Conservation (phyloP, 1,140 invertebrate genomes). For the Hycleus phaleratus region DNA sequence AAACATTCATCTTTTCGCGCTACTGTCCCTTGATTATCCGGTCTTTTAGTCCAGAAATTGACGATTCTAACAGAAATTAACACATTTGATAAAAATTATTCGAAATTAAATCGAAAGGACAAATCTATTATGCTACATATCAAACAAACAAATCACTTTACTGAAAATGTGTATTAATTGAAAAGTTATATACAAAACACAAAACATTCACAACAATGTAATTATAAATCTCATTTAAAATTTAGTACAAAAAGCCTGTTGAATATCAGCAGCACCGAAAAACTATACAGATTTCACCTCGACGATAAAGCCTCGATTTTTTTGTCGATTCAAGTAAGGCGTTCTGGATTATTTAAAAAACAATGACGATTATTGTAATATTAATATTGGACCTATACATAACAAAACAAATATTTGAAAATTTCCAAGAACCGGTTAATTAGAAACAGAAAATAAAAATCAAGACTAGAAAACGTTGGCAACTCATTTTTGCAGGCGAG, state of each 20-base stretch:
- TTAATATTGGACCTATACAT: too few relatives aligned
- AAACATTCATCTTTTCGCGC: too few relatives aligned
- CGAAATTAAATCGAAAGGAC: too few relatives aligned
- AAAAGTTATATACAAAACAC: conserved; percentile 26
- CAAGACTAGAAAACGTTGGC: conserved; percentile 15
- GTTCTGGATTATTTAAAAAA: background rate
- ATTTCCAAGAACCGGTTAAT: too few relatives aligned
- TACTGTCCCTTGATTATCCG: too few relatives aligned
- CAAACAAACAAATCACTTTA: background rate
- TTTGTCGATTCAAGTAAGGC: conserved; percentile 1
- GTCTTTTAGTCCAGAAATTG: too few relatives aligned
- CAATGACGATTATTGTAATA: too few relatives aligned
- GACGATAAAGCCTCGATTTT: background rate
- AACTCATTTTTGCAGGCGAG: conserved; percentile 1
- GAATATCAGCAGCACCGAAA: conserved; percentile 6
- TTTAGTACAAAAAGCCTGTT: conserved; percentile 16
- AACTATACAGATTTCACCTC: conserved; percentile 8
- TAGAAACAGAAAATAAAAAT: conserved; percentile 12
- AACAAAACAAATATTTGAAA: too few relatives aligned
- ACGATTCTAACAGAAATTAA: too few relatives aligned
- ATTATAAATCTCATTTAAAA: background rate
- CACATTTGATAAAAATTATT: too few relatives aligned
- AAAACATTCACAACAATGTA: conserved; percentile 10
- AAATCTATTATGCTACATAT: too few relatives aligned
- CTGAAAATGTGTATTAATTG: conserved; percentile 24